A percentile compares a stretch with the other conserved stretches of the same genome.
These are phyloP conservation scores for Ormyrus nitidulus DNA, from an alignment of 2,888 invertebrate genomes.

Conservation along the genomic window DNA sequence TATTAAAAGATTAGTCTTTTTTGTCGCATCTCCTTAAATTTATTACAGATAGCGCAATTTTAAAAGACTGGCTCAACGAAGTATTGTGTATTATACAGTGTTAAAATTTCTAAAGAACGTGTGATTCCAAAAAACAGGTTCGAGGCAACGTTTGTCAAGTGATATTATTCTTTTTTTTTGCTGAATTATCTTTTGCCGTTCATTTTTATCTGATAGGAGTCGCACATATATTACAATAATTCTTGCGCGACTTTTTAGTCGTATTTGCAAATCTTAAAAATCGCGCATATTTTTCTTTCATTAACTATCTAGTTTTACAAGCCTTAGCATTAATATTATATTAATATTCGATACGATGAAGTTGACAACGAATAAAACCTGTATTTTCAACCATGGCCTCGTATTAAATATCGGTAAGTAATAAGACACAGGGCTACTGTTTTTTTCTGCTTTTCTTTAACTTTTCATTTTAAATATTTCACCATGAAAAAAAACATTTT, in stretches of 20 bases:
- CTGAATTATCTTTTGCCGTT: background rate
- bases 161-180: slow-evolving; percentile 18
- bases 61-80: slow-evolving; percentile 46
- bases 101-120: slow-evolving; percentile 37
- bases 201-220: slow-evolving; percentile 31
- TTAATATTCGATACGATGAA: slow-evolving; percentile 51
- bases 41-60: slow-evolving; percentile 34
- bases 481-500: slow-evolving; percentile 31
- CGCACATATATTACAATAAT: slow-evolving; percentile 46
- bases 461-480: slow-evolving; percentile 16
- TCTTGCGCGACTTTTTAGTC: slow-evolving; percentile 13
- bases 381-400: slow-evolving; percentile 42
- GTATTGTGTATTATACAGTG: slow-evolving; percentile 6
- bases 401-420: slow-evolving; percentile 45
- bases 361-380: slow-evolving; percentile 45
- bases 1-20: slow-evolving; percentile 33
- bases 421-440: slow-evolving; percentile 49
- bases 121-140: slow-evolving; percentile 24
- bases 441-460: slow-evolving; percentile 27
- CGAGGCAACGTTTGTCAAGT: slow-evolving; percentile 23
- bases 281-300: slow-evolving; percentile 40
- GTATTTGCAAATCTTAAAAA: slow-evolving; percentile 3
- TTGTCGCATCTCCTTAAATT: slow-evolving; percentile 2
- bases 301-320: slow-evolving; percentile 55
- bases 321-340: slow-evolving; percentile 53